Evolutionary conservation across 2,888 invertebrate species (phyloP).

Genomic region (Parnassius glacialis): DNA sequence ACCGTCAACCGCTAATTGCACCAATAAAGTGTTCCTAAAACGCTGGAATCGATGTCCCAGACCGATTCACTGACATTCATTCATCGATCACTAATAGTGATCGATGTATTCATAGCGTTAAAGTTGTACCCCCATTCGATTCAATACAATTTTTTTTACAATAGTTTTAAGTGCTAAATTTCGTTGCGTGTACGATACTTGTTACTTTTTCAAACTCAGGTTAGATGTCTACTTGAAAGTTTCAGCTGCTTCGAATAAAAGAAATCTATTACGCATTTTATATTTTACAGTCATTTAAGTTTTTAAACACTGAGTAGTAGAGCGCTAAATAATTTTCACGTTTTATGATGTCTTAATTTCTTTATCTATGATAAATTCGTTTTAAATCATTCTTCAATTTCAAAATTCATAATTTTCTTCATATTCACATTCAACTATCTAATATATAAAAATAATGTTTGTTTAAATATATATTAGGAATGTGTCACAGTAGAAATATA

Average conservation of each 20-base stretch:
- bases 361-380: too few species aligned
- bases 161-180: too few species aligned
- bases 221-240: not conserved
- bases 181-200: not conserved
- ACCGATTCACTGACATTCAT: conserved; percentile 41
- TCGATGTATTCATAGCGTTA: too few species aligned
- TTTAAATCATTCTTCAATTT: too few species aligned
- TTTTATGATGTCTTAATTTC: too few species aligned
- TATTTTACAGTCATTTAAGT: not conserved
- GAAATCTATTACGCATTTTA: conserved; percentile 1
- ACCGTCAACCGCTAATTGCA: conserved; percentile 62
- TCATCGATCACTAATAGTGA: not conserved
- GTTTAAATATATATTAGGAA: too few species aligned
- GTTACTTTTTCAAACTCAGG: conserved; percentile 25
- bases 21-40: conserved; percentile 65
- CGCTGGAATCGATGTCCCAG: conserved; percentile 51
- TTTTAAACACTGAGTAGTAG: not conserved
- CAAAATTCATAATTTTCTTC: too few species aligned
- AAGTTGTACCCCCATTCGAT: not conserved
- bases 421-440: too few species aligned
- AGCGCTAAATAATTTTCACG: too few species aligned
- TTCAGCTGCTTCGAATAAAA: not conserved
- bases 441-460: too few species aligned
- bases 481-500: too few species aligned
- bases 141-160: too few species aligned